Base-by-base conservation (phyloP, 1,140 invertebrate genomes). In the Achatina immaculata region DNA sequence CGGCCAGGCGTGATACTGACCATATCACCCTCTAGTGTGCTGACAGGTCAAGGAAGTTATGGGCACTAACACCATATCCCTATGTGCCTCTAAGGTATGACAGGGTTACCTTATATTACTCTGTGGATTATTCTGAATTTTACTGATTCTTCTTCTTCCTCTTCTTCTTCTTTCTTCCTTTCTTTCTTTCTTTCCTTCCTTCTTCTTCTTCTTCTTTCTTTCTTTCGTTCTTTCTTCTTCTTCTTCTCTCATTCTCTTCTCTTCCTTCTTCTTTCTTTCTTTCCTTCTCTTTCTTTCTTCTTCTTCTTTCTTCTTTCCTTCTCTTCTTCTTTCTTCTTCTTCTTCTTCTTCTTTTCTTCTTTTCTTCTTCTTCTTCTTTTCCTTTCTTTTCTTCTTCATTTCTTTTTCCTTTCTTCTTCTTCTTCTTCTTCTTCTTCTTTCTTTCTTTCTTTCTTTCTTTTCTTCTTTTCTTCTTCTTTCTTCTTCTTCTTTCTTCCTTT, bases 381-480 rank as follows among this genome's bases (percentile, higher is more conserved):
- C 34, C 38, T 28, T n/a, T 43, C 65, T 48, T 68, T 48, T 9
- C n/a, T 31, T 43, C 36, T 68, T 34, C 28, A 34, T 31, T 48
- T 34, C 40, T n/a, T 45, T 36, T 69, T 7, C n/a, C n/a, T 79
- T 28, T 90, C 34, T 14, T 28, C 45, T 24, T 75, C n/a, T 14
- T n/a, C n/a, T n/a, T 48, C 24, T 75, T 48, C 24, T 34, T 14
- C n/a, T 38, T 6, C 34, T 7, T 16, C 6, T 48, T 24, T 51
- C 28, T 48, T 28, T n/a, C 24, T 45, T 45, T 21, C 28, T n/a
- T 40, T 58, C 55, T 24, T 24, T 43, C 55, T 0, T 31, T 51
- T 31, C 19, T 31, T 11, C 6, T 19, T 11, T n/a, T 14, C 19
- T 45, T 19, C 31, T 3, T n/a, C 38, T 28, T 40, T 21, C 16